Conservation (phyloP, 2,888 invertebrate genomes). For the Cheilosia vulpina region DNA sequence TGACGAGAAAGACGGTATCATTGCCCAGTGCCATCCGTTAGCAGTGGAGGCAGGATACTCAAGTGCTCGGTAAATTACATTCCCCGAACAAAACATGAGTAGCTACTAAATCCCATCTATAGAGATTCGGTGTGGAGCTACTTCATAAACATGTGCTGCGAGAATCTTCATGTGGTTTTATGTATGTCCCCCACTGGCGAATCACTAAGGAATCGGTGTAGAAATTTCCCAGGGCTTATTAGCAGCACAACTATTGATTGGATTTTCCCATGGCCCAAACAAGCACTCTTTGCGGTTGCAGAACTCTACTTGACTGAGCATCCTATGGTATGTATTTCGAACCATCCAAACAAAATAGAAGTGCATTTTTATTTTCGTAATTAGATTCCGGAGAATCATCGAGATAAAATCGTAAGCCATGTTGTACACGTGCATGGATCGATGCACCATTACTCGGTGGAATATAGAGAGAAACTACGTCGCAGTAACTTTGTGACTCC, state of each 20-base stretch:
- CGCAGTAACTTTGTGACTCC: constrained; percentile 95
- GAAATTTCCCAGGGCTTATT: constrained; percentile 96
- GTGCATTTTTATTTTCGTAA: background rate
- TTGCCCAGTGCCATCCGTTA: constrained; percentile 88
- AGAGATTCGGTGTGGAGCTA: constrained; percentile 94
- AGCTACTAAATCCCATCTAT: background rate
- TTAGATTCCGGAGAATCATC: constrained; percentile 87
- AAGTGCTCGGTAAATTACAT: constrained; percentile 86
- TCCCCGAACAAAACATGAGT: background rate
- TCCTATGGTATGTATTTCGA: constrained; percentile 79
- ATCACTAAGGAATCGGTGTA: constrained; percentile 91
- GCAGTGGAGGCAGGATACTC: constrained; percentile 89
- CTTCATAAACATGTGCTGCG: constrained; percentile 90
- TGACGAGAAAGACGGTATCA: constrained; percentile 93
- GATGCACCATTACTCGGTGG: constrained; percentile 88
- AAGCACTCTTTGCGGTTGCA: constrained; percentile 94
- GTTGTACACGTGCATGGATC: constrained; percentile 94
- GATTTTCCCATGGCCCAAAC: constrained; percentile 97
- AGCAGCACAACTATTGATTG: constrained; percentile 97
- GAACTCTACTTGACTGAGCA: constrained; percentile 92
- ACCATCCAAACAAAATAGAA: background rate
- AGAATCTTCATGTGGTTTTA: constrained; percentile 94
- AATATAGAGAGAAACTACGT: constrained; percentile 89
- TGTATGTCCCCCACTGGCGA: constrained; percentile 96
- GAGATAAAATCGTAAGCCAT: constrained; percentile 90